These are phyloP conservation scores for Spea hammondii DNA, from an alignment of 2,797 vertebrate genomes.

Conservation along the genomic window DNA sequence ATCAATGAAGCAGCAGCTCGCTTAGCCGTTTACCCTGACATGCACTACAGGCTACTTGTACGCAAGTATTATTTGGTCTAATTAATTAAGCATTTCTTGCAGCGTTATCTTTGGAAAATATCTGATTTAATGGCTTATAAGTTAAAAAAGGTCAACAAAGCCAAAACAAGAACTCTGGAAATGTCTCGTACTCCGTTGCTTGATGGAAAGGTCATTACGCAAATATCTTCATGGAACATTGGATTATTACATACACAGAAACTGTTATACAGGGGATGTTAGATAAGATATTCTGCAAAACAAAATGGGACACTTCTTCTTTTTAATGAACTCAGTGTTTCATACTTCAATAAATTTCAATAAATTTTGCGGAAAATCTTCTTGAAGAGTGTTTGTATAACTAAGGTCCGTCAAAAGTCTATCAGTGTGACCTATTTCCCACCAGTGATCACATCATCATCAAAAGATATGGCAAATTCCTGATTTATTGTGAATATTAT, in stretches of 20 bases:
- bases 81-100: conserved; percentile 15
- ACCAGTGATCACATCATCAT: no score
- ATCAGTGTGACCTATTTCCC: no score
- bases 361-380: no score
- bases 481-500: no score
- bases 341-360: no score
- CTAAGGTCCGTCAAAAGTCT: no score
- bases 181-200: background rate
- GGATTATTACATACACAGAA: conserved; percentile 7
- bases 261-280: background rate
- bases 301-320: no score
- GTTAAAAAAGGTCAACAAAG: conserved; percentile 10
- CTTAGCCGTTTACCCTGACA: conserved; percentile 8
- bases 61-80: background rate
- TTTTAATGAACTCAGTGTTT: no score
- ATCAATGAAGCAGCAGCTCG: conserved; percentile 19
- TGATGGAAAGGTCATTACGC: conserved; percentile 9
- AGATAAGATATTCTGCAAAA: background rate
- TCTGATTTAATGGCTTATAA: conserved; percentile 1
- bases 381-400: no score
- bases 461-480: no score
- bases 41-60: conserved; percentile 17
- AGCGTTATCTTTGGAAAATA: conserved; percentile 7
- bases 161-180: background rate
- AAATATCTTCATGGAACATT: background rate